phyloP scores from a whole-genome alignment of 2,888 invertebrate species.

The Arrhopalites spinosus region DNA sequence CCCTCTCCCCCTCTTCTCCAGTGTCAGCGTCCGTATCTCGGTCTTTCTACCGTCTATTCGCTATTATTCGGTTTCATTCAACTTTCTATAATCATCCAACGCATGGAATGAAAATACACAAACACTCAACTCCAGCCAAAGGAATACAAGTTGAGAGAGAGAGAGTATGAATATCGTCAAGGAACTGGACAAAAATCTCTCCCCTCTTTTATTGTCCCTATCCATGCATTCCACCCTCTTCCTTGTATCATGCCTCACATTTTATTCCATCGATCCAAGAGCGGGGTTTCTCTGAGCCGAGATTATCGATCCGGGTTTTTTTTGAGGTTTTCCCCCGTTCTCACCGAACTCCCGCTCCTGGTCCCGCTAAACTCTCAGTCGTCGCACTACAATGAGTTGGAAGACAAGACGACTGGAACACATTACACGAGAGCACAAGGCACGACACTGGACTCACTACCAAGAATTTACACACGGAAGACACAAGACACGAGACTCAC shows the following conservation, averaged over 20 bases:
- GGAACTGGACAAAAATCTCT: no score
- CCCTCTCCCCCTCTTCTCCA: constrained; percentile 1
- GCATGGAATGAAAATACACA: not conserved
- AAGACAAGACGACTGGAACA: no score
- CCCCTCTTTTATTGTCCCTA: no score
- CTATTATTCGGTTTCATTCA: not conserved
- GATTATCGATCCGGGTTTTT: constrained; percentile 34
- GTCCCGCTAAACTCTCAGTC: not conserved
- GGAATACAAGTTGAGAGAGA: not conserved
- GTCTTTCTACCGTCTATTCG: not conserved
- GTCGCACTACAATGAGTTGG: not conserved
- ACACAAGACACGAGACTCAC: no score
- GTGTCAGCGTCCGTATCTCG: not conserved
- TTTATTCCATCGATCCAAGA: constrained; percentile 27
- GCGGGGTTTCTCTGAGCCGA: constrained; percentile 9
- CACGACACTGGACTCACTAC: no score
- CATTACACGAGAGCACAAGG: no score
- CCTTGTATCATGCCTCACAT: not conserved
- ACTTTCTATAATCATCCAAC: not conserved
- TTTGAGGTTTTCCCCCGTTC: no score
- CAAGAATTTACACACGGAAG: no score
- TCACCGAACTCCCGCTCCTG: not conserved
- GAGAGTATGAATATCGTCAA: no score
- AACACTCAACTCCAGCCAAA: not conserved
- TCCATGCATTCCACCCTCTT: no score